Base-by-base conservation (phyloP, 2,113 vertebrate species). In the Apus apus region DNA sequence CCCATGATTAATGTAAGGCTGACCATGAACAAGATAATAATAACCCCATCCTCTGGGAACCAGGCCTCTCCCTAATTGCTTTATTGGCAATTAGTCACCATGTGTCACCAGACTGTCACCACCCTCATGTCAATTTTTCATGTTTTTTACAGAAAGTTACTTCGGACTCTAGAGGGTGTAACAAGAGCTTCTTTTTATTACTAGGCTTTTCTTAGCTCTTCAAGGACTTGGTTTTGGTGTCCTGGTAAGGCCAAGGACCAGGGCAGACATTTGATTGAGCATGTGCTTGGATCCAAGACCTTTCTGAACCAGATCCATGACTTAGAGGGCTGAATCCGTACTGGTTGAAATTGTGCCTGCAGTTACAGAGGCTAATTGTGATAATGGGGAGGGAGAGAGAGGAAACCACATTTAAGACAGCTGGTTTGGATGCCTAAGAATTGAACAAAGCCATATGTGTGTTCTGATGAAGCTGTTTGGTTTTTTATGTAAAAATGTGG, bases 1-100 rank as follows among this genome's bases (percentile, higher is more conserved):
- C 67, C 32, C 16, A 43, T 86, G 93, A 96, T 82, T 89, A 76
- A 53, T 82, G 76, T 77, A 92, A 94, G 75, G 54, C 92, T 97
- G 65, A n/a, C 94, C 70, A 65, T 62, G 65, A 92, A 76, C 76
- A 58, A 19, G 38, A 93, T 92, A 96, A 96, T 91, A 34, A 85
- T 87, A 92, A 30, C 78, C 58, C 94, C 80, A 71, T 93, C 72
- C 53, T 92, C 89, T 92, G 90, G 97, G 91, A 97, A 94, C 94
- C 65, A 56, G 12, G 43, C 90, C 51, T 96, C 27, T 89, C 56
- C 80, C 64, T 78, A 85, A 95, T 83, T 58, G 17, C 75, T 93
- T 96, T 95, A 94, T 45, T 70, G 50, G n/a, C 87, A 94, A 95
- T 96, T 93, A 95, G 93, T 83, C 66, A 95, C 85, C 45, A 19